These are phyloP conservation scores for Salvelinus alpinus DNA, from an alignment of 2,113 vertebrate genomes.

Conservation along the genomic window DNA sequence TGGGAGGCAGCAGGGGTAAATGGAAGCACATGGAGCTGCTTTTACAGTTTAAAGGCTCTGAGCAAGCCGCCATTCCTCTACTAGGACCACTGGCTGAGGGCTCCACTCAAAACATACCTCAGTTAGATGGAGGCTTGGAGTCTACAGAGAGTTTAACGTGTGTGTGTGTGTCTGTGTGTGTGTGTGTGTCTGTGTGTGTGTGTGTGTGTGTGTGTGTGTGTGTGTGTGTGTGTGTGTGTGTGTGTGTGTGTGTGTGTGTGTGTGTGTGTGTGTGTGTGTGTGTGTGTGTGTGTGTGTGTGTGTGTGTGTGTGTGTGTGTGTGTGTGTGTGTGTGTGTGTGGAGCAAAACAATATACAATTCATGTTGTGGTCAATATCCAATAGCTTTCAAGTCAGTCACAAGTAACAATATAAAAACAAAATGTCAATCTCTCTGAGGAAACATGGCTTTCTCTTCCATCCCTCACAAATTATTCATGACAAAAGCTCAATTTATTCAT, in stretches of 20 bases:
- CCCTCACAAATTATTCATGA: slow-evolving; percentile 71
- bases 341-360: not conserved
- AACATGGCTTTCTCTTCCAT: slow-evolving; percentile 29
- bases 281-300: not conserved
- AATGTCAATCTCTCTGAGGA: slow-evolving; percentile 4
- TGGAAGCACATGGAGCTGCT: slow-evolving; percentile 61
- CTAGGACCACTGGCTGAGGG: slow-evolving; percentile 4
- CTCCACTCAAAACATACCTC: not conserved
- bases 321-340: slow-evolving; percentile 13
- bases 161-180: too few relatives aligned
- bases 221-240: slow-evolving; percentile 10
- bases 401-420: not conserved
- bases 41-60: slow-evolving; percentile 12
- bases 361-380: slow-evolving; percentile 32
- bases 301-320: slow-evolving; percentile 15
- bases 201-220: slow-evolving; percentile 14
- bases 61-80: not conserved
- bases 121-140: slow-evolving; percentile 17
- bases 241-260: not conserved
- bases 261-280: too few relatives aligned
- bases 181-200: too few relatives aligned
- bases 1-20: slow-evolving; percentile 56
- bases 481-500: slow-evolving; percentile 72
- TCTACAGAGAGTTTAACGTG: not conserved
- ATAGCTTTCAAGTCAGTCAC: slow-evolving; percentile 52